Base-by-base conservation (phyloP, 2,888 invertebrate genomes). In the Acleris sparsana region DNA sequence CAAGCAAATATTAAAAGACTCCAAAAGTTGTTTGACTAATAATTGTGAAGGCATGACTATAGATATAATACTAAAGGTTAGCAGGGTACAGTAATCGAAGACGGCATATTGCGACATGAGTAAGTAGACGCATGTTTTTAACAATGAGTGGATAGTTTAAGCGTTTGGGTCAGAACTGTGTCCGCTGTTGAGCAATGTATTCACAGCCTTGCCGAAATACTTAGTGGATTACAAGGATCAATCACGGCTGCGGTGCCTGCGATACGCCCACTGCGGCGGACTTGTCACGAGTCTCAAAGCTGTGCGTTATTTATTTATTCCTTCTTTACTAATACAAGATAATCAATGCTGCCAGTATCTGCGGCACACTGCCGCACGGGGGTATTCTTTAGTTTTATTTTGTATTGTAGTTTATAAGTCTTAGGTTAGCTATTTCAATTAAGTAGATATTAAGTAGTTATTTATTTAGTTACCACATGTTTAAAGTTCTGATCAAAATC, bases 121-220 rank as follows among this genome's bases (percentile, higher is more conserved):
- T 44, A 52, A 11, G 51, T 55, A 43, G 25, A 18, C 49, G 11
- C 49, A 5, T 9, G 49, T 22, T 13, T 60, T n/a, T 43, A 58
- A 58, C 52, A 57, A 44, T 44, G 56, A n/a, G 17, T 16, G 17
- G 11, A 53, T 33, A 53, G 39, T 13, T 11, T 57, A 52, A 44
- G 16, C 20, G 39, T 25, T 33, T 58, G n/a, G 43, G 25, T 59
- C 25, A 25, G 44, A 44, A 52, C 22, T 20, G 63, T 46, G 56
- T 48, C 29, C 16, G 7, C 25, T 29, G 78, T 88, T 86, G 75
- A 71, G 80, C 80, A 88, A 90, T 77, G 73, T 85, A 89, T 89
- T 84, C 87, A 85, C 85, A 88, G 89, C 83, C 17, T 74, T 75
- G 57, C 67, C 83, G 85, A 85, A 88, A 85, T 82, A 39, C 39